Evolutionary conservation across 2,113 vertebrate species (phyloP).

Genomic region (Phoenicopterus ruber): DNA sequence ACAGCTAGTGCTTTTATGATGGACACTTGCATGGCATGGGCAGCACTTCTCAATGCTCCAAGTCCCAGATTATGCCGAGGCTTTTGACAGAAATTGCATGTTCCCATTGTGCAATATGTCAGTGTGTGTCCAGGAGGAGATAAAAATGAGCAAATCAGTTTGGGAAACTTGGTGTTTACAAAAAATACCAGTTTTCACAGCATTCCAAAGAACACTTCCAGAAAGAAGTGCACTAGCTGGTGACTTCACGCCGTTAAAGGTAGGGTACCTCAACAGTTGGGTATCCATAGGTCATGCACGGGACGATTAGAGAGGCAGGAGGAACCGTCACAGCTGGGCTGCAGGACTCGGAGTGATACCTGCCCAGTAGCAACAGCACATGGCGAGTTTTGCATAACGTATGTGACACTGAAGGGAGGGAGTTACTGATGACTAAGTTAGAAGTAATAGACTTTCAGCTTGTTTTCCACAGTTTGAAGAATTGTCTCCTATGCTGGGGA

Average conservation of each 20-base stretch:
- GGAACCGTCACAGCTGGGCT: not conserved
- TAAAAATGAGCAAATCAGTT: not conserved
- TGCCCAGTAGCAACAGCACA: not conserved
- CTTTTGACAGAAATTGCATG: not conserved
- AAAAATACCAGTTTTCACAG: not conserved
- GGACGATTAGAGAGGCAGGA: not conserved
- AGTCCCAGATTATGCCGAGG: not conserved
- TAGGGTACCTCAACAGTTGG: not conserved
- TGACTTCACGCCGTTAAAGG: not conserved
- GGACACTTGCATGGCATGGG: not conserved
- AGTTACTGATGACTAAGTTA: not conserved
- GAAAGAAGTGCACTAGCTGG: not conserved
- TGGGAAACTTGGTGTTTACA: not conserved
- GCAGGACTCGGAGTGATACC: not conserved
- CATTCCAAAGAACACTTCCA: not conserved
- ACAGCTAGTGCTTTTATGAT: not conserved
- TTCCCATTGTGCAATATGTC: not conserved
- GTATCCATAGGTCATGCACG: rapidly evolving
- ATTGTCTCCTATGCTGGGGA: not conserved
- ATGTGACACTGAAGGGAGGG: not conserved
- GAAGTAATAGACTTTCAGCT: not conserved
- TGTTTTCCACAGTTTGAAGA: not conserved
- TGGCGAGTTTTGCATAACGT: not conserved
- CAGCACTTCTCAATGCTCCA: not conserved
- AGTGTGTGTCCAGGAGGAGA: not conserved